Evolutionary conservation across 2,797 vertebrate genomes (phyloP).

Genomic region (Perodicticus potto): DNA sequence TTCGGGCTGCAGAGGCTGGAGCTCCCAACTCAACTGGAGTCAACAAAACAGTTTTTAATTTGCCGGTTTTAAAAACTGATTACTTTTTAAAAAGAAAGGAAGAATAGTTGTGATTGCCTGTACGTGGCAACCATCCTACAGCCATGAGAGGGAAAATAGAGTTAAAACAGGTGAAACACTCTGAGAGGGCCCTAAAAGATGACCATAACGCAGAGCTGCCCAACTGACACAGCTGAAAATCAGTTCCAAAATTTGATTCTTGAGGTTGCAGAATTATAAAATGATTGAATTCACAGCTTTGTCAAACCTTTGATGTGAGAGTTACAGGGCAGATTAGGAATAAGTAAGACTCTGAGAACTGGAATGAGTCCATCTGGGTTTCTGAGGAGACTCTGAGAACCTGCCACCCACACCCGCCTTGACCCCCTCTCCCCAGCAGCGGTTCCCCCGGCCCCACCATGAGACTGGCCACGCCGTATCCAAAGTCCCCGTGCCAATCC

Average conservation of each 20-base stretch:
- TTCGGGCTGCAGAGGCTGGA: fast-evolving
- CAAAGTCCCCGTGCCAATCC: not conserved
- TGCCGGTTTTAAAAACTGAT: not conserved
- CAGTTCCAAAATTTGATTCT: not conserved
- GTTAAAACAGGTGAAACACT: not conserved
- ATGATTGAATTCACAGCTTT: not conserved
- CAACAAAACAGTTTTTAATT: not conserved
- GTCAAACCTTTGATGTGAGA: not conserved
- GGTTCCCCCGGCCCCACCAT: not conserved
- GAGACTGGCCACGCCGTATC: not conserved
- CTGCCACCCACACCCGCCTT: too few species aligned
- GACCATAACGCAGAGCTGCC: fast-evolving
- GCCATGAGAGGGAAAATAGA: not conserved
- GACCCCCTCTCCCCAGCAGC: not conserved
- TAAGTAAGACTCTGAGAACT: not conserved
- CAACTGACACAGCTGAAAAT: not conserved
- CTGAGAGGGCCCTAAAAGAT: fast-evolving
- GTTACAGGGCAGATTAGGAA: fast-evolving
- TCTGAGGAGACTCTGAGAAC: not conserved
- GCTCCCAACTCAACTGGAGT: not conserved
- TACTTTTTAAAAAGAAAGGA: not conserved
- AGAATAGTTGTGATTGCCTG: too few species aligned
- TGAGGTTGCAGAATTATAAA: not conserved
- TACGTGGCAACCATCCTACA: not conserved
- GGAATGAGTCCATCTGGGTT: not conserved